Conservation (phyloP, 2,797 vertebrate species). For the Darevskia mixta region DNA sequence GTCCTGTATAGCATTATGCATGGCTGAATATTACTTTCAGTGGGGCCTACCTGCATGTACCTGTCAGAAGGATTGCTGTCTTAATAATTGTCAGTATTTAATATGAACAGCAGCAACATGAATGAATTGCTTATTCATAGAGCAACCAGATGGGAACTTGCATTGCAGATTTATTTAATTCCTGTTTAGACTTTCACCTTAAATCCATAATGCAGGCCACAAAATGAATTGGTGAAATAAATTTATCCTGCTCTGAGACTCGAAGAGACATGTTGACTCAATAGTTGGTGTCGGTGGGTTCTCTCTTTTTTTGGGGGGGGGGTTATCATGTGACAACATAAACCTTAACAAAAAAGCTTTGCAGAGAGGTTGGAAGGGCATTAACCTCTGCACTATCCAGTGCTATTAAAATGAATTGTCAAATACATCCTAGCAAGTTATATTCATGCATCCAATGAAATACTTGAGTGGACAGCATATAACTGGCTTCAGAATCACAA, state of each 20-base stretch:
- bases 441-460: conserved; percentile 33
- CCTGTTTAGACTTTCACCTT: not conserved
- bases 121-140: not conserved
- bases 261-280: not conserved
- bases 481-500: not conserved
- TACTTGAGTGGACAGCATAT: not conserved
- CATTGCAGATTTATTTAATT: not conserved
- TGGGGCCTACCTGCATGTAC: not conserved
- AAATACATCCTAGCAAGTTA: conserved; percentile 8
- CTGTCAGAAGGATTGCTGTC: not conserved
- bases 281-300: not conserved
- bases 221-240: conserved; percentile 40
- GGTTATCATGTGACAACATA: not conserved
- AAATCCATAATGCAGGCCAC: not conserved
- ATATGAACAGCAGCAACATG: not conserved
- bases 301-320: too few species aligned
- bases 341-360: not conserved
- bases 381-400: not conserved
- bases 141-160: not conserved
- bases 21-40: not conserved
- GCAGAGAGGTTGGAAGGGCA: not conserved
- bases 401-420: not conserved
- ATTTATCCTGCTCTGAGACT: not conserved
- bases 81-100: conserved; percentile 11
- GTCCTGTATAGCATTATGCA: not conserved